These are phyloP conservation scores for Pteronura brasiliensis DNA, from an alignment of 2,113 vertebrate species.

Conservation along the genomic window DNA sequence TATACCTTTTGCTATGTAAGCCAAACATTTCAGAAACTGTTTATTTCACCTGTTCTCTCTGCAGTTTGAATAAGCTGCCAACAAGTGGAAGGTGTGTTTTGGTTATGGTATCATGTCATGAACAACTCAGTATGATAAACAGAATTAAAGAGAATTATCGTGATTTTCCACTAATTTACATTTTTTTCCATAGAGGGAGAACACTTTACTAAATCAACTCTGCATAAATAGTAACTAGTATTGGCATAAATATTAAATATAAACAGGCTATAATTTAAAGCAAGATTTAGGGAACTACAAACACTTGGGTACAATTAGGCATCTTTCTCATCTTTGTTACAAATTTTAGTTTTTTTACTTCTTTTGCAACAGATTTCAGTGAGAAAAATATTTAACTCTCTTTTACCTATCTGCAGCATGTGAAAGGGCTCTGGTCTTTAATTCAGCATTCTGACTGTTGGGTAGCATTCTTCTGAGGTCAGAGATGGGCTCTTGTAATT, in stretches of 20 bases:
- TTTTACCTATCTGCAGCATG: background rate
- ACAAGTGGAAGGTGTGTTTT: constrained; percentile 33
- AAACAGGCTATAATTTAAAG: constrained; percentile 62
- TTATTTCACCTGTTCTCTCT: background rate
- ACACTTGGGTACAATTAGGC: constrained; percentile 60
- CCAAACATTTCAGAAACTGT: background rate
- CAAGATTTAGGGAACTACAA: constrained; percentile 50
- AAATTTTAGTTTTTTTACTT: constrained; percentile 44
- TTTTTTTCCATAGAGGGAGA: constrained; percentile 49
- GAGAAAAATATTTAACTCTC: constrained; percentile 27
- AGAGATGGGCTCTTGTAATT: background rate
- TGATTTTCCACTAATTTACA: constrained; percentile 58
- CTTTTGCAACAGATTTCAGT: constrained; percentile 33
- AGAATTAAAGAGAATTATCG: constrained; percentile 64
- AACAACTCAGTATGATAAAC: constrained; percentile 40
- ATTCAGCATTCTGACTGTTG: background rate
- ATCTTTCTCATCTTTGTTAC: constrained; percentile 50
- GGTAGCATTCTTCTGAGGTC: background rate
- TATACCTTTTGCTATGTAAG: background rate
- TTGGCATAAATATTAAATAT: constrained; percentile 68
- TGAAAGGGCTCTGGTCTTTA: background rate
- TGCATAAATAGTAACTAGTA: constrained; percentile 48
- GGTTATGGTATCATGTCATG: constrained; percentile 26
- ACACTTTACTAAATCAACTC: constrained; percentile 54
- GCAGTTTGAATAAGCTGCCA: background rate